Percentiles rank a stretch among this genome's conserved stretches.
phyloP scores from a whole-genome alignment of 2,888 invertebrate genomes.

The Aricia artaxerxes region DNA sequence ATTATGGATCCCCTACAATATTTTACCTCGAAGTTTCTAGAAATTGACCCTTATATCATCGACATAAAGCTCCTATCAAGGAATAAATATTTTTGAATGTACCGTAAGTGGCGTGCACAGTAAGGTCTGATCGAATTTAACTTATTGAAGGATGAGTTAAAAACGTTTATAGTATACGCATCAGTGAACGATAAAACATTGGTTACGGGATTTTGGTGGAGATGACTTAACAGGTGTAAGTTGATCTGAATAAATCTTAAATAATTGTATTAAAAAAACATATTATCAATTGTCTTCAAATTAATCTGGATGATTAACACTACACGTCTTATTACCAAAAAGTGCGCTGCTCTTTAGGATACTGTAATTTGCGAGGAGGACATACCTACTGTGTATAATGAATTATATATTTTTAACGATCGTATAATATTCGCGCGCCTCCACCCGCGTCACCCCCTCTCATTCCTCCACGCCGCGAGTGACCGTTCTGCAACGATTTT shows the following conservation, averaged over 20 bases:
- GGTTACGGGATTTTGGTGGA: not conserved
- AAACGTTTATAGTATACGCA: conserved; percentile 62
- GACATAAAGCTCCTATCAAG: not conserved
- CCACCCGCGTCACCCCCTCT: too few species aligned
- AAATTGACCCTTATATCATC: not conserved
- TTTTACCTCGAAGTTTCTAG: not conserved
- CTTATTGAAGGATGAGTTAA: conserved; percentile 76
- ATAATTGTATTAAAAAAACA: too few species aligned
- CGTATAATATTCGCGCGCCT: too few species aligned
- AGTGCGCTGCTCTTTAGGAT: too few species aligned
- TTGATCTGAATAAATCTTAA: not conserved
- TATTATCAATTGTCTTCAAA: too few species aligned
- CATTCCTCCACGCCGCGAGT: too few species aligned
- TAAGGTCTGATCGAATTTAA: conserved; percentile 70
- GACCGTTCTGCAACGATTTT: too few species aligned
- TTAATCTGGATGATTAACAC: too few species aligned
- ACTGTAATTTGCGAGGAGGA: too few species aligned
- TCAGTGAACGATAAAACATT: conserved; percentile 39
- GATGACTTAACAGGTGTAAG: not conserved
- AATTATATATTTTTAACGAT: too few species aligned
- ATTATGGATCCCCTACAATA: conserved; percentile 58
- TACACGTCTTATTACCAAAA: too few species aligned
- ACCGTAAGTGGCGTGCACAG: conserved; percentile 70
- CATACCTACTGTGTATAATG: too few species aligned
- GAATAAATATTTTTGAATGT: conserved; percentile 35